A percentile compares a stretch with the other conserved stretches of the same genome.
Evolutionary conservation across 2,113 vertebrate species (phyloP).

Genomic region (Pterocles burchelli): DNA sequence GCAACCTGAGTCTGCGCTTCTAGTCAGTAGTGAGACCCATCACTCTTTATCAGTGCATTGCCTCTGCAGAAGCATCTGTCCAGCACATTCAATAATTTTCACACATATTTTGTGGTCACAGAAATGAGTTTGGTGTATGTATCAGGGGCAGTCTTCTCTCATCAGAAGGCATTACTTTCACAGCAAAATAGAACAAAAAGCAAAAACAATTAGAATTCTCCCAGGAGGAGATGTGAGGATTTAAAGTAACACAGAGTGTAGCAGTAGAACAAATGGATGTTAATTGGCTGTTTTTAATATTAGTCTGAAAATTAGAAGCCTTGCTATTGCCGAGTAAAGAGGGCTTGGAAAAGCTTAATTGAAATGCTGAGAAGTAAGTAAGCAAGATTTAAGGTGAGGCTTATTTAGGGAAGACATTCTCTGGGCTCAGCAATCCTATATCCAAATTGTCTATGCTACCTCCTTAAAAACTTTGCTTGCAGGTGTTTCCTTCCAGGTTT

Average conservation of each 20-base stretch:
- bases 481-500: not conserved
- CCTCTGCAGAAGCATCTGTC: not conserved
- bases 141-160: not conserved
- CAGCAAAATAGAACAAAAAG: not conserved
- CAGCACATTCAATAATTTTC: not conserved
- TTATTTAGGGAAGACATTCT: not conserved
- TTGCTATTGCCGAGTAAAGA: not conserved
- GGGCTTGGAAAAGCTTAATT: not conserved
- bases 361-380: not conserved
- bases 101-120: not conserved
- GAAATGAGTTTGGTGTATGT: not conserved
- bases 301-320: not conserved
- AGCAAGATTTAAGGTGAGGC: not conserved
- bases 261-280: not conserved
- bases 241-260: not conserved
- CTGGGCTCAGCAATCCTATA: not conserved
- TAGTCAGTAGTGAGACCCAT: not conserved
- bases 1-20: not conserved
- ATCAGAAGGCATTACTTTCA: not conserved
- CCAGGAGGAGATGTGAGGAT: not conserved
- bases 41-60: not conserved
- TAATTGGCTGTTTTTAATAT: conserved; percentile 1
- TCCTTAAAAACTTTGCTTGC: not conserved
- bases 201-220: not conserved
- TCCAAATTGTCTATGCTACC: not conserved